Evolutionary conservation across 2,113 vertebrate species (phyloP), one percentile per base, ranked within the genome.

Genomic region (Typhlomys cinereus): DNA sequence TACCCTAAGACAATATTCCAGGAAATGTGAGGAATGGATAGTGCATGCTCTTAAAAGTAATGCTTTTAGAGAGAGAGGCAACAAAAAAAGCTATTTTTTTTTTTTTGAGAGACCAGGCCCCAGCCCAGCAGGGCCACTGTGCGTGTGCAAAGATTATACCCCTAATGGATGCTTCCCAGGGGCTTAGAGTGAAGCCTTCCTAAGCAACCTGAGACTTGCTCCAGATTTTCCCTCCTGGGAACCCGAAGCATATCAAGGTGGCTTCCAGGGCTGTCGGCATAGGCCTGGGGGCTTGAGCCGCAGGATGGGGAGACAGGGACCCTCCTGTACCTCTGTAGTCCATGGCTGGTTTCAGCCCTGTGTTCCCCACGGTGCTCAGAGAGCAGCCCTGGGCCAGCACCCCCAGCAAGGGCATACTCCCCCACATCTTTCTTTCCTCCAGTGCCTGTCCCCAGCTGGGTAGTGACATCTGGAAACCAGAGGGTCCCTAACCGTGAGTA

Each of bases 211-310:
- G 17, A 36, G n/a, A 36, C 39, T 10, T 36, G 4, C 7, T n/a
- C 12, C 62, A n/a, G 7, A 2, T 44, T 29, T n/a, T 66, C 7
- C n/a, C 46, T 14, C 4, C n/a, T 25, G 29, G 74, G 61, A 76
- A 39, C 54, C 5, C 5, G 23, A 44, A 70, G 4, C 20, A 59
- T 52, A 84, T 76, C 52, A 6, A 23, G 52, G 66, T 4, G 59
- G 17, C 7, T 48, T 78, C 76, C 31, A 13, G 41, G 70, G 31
- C 57, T 9, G 41, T 8, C 23, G 64, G 66, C 23, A 66, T 48
- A 46, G 36, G 9, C 20, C 75, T 1, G 2, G 7, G 3, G 15
- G 4, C 5, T 2, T 21, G 7, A 2, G 2, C n/a, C 34, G 20
- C 21, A 41, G 67, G 14, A 41, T 1, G 27, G 44, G 12, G 11